Percentiles rank a stretch among this genome's conserved stretches.
Conservation (phyloP, 2,888 invertebrate species). For the Sympetrum striolatum region DNA sequence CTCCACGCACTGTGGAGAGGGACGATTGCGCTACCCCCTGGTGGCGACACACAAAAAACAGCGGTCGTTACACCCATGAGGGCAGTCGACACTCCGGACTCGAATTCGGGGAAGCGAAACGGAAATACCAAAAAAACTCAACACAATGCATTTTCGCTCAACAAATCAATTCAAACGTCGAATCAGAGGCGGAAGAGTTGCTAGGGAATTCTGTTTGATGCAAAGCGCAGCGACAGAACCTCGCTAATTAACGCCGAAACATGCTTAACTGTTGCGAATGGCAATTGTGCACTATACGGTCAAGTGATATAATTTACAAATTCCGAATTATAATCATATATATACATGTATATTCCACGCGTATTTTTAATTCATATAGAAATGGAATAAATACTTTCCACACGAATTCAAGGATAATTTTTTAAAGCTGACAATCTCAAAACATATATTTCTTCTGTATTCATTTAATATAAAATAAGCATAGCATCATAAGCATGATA, state of each 20-base stretch:
- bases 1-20: neutral
- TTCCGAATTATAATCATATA: no score
- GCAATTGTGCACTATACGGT: no score
- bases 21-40: conserved; percentile 23
- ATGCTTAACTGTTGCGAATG: no score
- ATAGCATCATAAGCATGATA: no score
- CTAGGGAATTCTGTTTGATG: neutral
- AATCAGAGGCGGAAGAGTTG: neutral
- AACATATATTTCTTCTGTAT: no score
- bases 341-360: no score
- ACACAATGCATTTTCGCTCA: neutral
- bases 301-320: no score
- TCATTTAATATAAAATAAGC: no score
- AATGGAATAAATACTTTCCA: no score
- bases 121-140: neutral
- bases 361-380: no score
- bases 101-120: conserved; percentile 11
- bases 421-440: no score
- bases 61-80: conserved; percentile 21
- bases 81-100: neutral
- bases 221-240: neutral
- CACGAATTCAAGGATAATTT: no score
- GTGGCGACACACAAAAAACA: conserved; percentile 28
- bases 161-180: neutral
- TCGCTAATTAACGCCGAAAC: neutral